A percentile compares a stretch with the other conserved stretches of the same genome.
Evolutionary conservation across 2,888 invertebrate genomes (phyloP).

Genomic region (Lamellibrachia satsuma): DNA sequence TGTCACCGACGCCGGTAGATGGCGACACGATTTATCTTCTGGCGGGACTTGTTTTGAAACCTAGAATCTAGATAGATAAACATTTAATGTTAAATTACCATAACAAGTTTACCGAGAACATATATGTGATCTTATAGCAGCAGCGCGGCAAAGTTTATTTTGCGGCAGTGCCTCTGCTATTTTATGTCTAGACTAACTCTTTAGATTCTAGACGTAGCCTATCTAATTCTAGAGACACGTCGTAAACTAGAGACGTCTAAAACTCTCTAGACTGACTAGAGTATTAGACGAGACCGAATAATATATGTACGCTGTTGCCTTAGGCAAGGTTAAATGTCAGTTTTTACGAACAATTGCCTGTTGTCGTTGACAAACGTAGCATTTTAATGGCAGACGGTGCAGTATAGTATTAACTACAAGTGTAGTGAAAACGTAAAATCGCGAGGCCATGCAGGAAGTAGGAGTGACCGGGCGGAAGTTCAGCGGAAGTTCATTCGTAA

Average conservation of each 20-base stretch:
- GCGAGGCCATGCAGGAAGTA: not conserved
- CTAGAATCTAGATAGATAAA: no score
- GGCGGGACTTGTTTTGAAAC: not conserved
- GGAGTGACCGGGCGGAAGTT: not conserved
- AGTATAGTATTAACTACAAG: not conserved
- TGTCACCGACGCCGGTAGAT: not conserved
- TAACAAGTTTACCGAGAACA: not conserved
- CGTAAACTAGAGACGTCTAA: no score
- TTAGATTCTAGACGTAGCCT: not conserved
- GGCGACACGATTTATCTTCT: not conserved
- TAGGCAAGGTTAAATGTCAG: not conserved
- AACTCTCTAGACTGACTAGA: no score
- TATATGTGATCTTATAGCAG: not conserved
- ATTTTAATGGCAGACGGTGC: not conserved
- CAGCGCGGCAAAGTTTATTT: not conserved
- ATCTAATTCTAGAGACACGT: no score
- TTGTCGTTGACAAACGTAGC: not conserved
- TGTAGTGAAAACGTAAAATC: not conserved
- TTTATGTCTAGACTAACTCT: not conserved
- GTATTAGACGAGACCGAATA: no score
- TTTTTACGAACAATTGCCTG: not conserved
- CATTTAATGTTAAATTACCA: not conserved
- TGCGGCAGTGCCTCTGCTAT: not conserved
- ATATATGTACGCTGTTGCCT: not conserved
- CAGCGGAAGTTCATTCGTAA: constrained; percentile 13